Base-by-base conservation (phyloP, 2,888 invertebrate genomes). In the Caenorhabditis sulstoni region DNA sequence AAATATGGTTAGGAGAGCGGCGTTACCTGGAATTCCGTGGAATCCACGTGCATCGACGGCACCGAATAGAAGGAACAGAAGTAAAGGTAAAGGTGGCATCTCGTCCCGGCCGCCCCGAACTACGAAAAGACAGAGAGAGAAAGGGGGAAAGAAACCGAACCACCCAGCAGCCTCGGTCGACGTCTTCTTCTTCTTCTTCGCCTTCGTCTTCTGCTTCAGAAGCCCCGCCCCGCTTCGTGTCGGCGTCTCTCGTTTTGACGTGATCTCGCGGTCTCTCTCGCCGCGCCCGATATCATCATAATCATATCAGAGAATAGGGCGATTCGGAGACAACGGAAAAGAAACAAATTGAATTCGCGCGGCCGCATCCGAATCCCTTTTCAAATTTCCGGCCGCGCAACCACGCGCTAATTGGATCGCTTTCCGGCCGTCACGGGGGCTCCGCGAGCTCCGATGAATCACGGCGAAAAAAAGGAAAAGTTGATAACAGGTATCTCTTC, bases 21-120 rank as follows among this genome's bases (percentile, higher is more conserved):
- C 44, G 65, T 35, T 18, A 80, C 82, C 82, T 64, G 82, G 82
- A 61, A 82, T 82, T 23, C 82, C 82, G 39, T 79, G 68, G 62
- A 82, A 82, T 37, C 82, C 82, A 57, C 82, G 52, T 5, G 73
- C 52, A 3, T 57, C 18, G 12, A 66, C 57, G 4, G 22, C 16
- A n/a, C 41, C 52, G 41, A 47, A 12, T 35, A 68, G 29, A 14
- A 64, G 45, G 16, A 76, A 14, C 16, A 70, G 39, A 16, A 75
- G 41, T 9, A 50, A 11, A 11, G 41, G 5, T 22, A 37, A 16
- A 35, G 70, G 62, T 55, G 53, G 57, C 71, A 71, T 64, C 3
- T 41, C 14, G 37, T 16, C 20, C 35, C 45, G 16, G 45, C 35
- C 35, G 55, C 44, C 47, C 44, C 47, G 41, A 41, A 45, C 45